Evolutionary conservation across 2,113 vertebrate species (phyloP), one percentile per base, ranked within the genome.

Genomic region (Microtus richardsoni): DNA sequence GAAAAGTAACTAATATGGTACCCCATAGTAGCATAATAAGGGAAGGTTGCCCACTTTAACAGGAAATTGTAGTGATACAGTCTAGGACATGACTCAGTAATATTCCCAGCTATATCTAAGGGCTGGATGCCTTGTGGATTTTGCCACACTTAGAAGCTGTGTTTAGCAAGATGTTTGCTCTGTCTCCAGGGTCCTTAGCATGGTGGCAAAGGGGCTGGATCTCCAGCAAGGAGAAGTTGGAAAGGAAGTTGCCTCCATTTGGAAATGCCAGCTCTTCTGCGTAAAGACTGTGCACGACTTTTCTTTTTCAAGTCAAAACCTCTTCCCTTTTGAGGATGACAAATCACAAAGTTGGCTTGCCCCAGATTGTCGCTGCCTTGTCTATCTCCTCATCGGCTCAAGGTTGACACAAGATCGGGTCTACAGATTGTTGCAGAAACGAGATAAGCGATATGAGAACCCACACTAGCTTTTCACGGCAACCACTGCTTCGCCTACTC

Each of bases 321-420:
- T 97, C 97, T 98, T 98, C 97, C 97, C 62, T 71, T 97, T 97
- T 87, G 84, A 30, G 85, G 93, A 86, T 91, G 95, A 96, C 88
- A 74, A 44, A 89, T 96, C 95, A 77, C 66, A 54, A 54, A 79
- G 10, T 14, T 2, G 16, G 75, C 39, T 36, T 33, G 89, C 89
- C 95, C 94, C 85, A 96, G 93, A 96, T 94, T 92, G 80, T 19
- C 14, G 89, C 11, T 62, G 9, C 14, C 41, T 52, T 7, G 0
- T 28, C 71, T 47, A 89, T 92, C 82, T 83, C 0, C 21, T 28
- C 88, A 49, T 60, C 60, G 3, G 1, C 21, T 28, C 0, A 13
- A 30, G 16, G 44, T 1, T 3, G 70, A 60, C 33, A 14, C 2
- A 7, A 93, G 92, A 94, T 94, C 9, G 1, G 90, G 39, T 47